Percentiles rank a stretch among this genome's conserved stretches.
Evolutionary conservation across 2,113 vertebrate species (phyloP).

Genomic region (Passer montanus): DNA sequence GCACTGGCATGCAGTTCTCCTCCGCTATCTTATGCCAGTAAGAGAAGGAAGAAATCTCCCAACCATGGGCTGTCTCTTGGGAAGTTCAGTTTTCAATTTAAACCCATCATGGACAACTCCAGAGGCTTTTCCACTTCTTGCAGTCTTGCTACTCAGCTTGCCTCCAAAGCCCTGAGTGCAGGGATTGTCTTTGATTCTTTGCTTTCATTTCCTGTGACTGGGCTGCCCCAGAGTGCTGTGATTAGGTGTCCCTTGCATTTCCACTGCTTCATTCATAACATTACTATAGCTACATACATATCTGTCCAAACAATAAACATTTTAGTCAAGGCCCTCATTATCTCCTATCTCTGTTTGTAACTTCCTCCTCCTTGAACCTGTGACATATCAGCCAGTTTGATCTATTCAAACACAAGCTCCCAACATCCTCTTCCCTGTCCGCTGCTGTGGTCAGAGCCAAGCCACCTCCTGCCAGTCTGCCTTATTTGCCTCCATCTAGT

Average conservation of each 20-base stretch:
- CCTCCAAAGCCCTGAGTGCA: not conserved
- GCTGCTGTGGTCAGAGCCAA: not conserved
- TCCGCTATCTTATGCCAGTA: not conserved
- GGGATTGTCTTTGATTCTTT: not conserved
- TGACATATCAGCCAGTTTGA: not conserved
- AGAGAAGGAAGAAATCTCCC: not conserved
- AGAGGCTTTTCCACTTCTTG: not conserved
- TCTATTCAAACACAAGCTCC: not conserved
- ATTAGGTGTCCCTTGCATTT: not conserved
- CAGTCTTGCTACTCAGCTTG: not conserved
- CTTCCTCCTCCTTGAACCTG: slow-evolving; percentile 6
- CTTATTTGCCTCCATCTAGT: not conserved
- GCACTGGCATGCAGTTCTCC: not conserved
- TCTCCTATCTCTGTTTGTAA: not conserved
- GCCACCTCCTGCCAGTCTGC: not conserved
- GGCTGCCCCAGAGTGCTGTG: accelerated
- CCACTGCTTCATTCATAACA: not conserved
- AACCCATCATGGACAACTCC: not conserved
- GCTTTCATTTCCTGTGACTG: not conserved
- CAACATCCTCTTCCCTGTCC: not conserved
- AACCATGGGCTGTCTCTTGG: not conserved
- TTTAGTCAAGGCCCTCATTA: not conserved
- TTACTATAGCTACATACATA: not conserved
- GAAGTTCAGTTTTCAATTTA: not conserved
- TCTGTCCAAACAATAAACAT: not conserved